phyloP scores from a whole-genome alignment of 2,888 invertebrate species.

The Monopis laevigella region DNA sequence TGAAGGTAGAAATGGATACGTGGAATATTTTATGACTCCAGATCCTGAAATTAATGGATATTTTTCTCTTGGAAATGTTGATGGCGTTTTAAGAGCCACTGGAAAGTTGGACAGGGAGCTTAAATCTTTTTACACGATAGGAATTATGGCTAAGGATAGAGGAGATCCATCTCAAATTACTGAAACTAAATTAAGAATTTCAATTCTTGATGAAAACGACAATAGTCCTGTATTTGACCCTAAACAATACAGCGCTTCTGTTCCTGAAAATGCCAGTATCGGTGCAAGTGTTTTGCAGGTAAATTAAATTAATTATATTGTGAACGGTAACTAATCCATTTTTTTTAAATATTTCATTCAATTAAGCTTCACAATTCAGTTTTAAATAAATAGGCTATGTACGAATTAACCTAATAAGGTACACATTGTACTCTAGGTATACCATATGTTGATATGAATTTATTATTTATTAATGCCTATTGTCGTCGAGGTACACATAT shows the following conservation, averaged over 20 bases:
- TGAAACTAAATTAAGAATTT: constrained; percentile 74
- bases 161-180: constrained; percentile 84
- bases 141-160: constrained; percentile 86
- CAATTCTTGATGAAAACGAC: constrained; percentile 88
- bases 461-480: no score
- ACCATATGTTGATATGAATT: no score
- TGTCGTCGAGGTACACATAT: no score
- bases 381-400: no score
- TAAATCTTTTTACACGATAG: constrained; percentile 77
- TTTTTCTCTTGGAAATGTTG: constrained; percentile 87
- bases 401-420: no score
- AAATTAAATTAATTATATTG: constrained; percentile 26
- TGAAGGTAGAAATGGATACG: constrained; percentile 90
- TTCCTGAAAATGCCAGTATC: constrained; percentile 93
- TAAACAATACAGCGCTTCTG: constrained; percentile 87
- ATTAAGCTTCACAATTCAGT: no score
- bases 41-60: constrained; percentile 70
- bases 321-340: no score
- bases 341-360: no score
- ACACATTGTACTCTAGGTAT: no score
- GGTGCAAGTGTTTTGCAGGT: constrained; percentile 91
- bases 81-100: constrained; percentile 86
- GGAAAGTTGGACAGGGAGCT: constrained; percentile 88
- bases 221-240: constrained; percentile 91
- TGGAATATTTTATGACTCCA: constrained; percentile 84